Conservation (phyloP, 2,113 vertebrate genomes). For the Emydocephalus ijimae region DNA sequence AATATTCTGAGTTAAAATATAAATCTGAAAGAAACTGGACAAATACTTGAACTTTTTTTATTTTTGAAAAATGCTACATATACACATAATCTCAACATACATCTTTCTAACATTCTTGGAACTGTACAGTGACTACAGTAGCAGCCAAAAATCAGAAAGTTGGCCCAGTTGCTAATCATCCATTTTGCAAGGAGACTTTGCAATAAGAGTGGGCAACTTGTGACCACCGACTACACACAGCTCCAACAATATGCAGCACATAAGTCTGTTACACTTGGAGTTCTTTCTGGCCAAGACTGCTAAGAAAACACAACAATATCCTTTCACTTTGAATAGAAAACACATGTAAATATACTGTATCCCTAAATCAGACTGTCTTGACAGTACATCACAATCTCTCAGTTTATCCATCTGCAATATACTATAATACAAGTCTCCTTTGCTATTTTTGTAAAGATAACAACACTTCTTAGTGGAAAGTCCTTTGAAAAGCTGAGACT, state of each 20-base stretch:
- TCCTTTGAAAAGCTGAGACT: neutral
- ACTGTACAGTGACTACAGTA: neutral
- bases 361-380: neutral
- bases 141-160: neutral
- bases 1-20: neutral
- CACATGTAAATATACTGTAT: neutral
- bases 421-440: neutral
- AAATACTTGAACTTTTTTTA: conserved; percentile 39
- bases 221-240: neutral
- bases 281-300: neutral
- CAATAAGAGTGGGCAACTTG: neutral
- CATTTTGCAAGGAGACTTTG: neutral
- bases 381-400: neutral
- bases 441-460: too few relatives aligned
- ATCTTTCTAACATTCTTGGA: conserved; percentile 37
- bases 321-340: neutral
- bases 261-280: neutral
- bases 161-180: neutral
- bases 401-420: neutral
- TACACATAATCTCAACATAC: conserved; percentile 11
- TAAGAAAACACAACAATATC: neutral
- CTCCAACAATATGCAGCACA: neutral
- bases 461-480: neutral
- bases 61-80: conserved; percentile 36
- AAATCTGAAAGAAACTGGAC: neutral